phyloP scores from a whole-genome alignment of 2,888 invertebrate species.

The Phalera bucephala region DNA sequence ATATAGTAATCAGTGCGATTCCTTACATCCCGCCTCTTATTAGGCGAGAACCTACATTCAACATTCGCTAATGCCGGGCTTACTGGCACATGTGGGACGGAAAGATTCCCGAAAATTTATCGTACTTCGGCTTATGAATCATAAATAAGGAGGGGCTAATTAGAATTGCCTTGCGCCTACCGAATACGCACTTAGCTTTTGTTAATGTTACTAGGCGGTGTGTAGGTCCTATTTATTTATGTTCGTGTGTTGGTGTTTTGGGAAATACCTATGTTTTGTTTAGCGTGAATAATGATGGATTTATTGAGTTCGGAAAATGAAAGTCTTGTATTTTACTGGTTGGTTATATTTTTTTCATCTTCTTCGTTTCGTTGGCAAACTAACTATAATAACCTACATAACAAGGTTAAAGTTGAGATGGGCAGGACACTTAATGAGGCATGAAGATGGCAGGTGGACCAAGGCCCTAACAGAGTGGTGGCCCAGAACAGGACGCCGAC shows the following conservation, averaged over 20 bases:
- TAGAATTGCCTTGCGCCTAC: slow-evolving; percentile 65
- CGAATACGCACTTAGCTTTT: slow-evolving; percentile 49
- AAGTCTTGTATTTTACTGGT: too few relatives aligned
- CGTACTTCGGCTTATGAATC: slow-evolving; percentile 81
- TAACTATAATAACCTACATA: too few relatives aligned
- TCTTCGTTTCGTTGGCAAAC: too few relatives aligned
- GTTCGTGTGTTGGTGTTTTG: slow-evolving; percentile 20
- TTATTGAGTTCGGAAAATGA: too few relatives aligned
- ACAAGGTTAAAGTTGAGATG: too few relatives aligned
- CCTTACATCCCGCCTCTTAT: slow-evolving; percentile 82
- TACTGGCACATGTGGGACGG: slow-evolving; percentile 80
- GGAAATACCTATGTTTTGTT: slow-evolving; percentile 5
- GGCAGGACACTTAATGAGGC: too few relatives aligned
- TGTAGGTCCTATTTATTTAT: slow-evolving; percentile 22
- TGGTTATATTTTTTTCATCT: too few relatives aligned
- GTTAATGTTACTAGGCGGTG: slow-evolving; percentile 29
- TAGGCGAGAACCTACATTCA: slow-evolving; percentile 80
- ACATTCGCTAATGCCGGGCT: slow-evolving; percentile 79
- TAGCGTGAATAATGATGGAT: background rate
- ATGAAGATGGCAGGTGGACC: too few relatives aligned
- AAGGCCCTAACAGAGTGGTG: too few relatives aligned
- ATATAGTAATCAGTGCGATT: slow-evolving; percentile 82
- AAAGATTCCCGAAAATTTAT: slow-evolving; percentile 80
- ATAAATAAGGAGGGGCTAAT: slow-evolving; percentile 80
- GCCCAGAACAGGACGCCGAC: too few relatives aligned